Evolutionary conservation across 2,113 vertebrate genomes (phyloP), one percentile per base, ranked within the genome.

Genomic region (Catharus minimus): DNA sequence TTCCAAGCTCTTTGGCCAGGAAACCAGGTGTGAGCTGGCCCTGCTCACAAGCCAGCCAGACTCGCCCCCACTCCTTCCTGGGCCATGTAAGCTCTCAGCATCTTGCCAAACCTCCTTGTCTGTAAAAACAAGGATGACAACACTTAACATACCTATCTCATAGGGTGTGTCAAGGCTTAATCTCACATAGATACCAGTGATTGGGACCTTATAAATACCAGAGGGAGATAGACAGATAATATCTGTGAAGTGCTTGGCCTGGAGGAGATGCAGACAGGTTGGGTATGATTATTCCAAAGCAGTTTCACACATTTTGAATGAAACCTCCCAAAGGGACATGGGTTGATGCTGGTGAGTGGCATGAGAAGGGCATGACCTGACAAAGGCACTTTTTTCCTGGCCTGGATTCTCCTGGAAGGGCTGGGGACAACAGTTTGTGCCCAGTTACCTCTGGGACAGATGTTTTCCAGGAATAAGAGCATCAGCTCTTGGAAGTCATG

Each of bases 101-200:
- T 79, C 92, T 66, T 49, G 58, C 86, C 86, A 93, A 92, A 82
- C 71, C 85, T 93, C 93, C 90, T 69, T 86, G 86, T 82, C 92
- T 92, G 92, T 90, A 89, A 87, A 96, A 94, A 95, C 92, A 92
- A 95, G 92, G 89, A 67, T 3, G 9, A 82, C 92, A 93, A 87
- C 91, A 85, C 86, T 95, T 95, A 92, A 90, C 95, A 96, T 95
- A 92, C 78, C 93, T 95, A 95, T 94, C 92, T 95, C 74, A 41
- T 56, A 76, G 94, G 95, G 93, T 43, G 95, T 94, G 93, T 81
- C 90, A 5, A 43, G 92, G 76, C 77, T 84, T 94, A 94, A 95
- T 93, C 93, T 92, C 81, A 90, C 92, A 39, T 33, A 95, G 93
- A 95, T 94, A 91, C 91, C 92, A 89, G 91, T 0, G 91, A 94